Base-by-base conservation (phyloP, 37 sponge, comb jelly and placozoan species). In the Lycopodina hypogea region DNA sequence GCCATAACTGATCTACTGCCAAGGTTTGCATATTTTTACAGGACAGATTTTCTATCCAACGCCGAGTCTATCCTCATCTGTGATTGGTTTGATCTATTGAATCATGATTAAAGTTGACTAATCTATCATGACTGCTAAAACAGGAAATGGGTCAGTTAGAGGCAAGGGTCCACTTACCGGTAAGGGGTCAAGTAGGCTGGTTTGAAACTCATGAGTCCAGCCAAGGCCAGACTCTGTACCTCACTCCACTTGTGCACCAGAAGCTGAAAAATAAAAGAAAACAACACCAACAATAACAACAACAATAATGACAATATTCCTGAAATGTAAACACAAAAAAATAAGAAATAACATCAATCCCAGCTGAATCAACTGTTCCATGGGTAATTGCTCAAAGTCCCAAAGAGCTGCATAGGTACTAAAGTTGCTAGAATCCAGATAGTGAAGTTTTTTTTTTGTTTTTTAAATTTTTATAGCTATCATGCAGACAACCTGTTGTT, bases 171-270 rank as follows among this genome's bases (percentile, higher is more conserved):
- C 23, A 19, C 85, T 83, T 67, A 90, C 88, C 26, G 59, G 83
- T 95, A 95, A 18, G 84, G 87, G 17, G 67, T 38, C 1, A 95
- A 61, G 62, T 80, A 74, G 18, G 83, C 38, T 23, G 77, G 78
- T 66, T 86, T 85, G 90, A 74, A 93, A 24, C 81, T 81, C 62
- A 86, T 42, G 28, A 95, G 64, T 33, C 90, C 84, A 40, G 81
- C 72, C 34, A 95, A 71, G 71, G 94, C 88, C n/a, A 85, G 80
- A 56, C 51, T 35, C 76, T 95, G 96, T 24, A 95, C 70, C n/a
- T 82, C 81, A 66, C 83, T 41, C 12, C 87, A 81, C n/a, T 69
- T 81, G 56, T 90, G 90, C 19, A 80, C 76, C 41, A 95, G 76
- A 68, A 95, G 80, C 94, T 93, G 70, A 28, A 67, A 34, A 7